Conservation (phyloP, 2,113 vertebrate species). For the Mus spicilegus region DNA sequence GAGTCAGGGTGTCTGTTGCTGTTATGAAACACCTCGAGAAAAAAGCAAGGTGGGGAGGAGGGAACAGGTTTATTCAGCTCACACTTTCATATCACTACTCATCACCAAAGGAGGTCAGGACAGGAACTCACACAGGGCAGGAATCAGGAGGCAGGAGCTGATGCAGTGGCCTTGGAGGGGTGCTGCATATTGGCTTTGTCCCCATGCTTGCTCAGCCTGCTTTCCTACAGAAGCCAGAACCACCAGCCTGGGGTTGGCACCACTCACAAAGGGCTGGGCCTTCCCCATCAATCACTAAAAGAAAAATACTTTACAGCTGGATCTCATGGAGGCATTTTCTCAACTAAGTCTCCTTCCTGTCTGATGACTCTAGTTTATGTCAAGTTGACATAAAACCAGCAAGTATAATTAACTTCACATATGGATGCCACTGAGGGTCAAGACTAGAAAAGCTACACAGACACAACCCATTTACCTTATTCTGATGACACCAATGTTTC, state of each 20-base stretch:
- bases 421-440: not conserved
- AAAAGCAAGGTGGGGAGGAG: not conserved
- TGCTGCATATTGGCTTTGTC: not conserved
- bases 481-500: not conserved
- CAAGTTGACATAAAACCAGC: not conserved
- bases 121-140: not conserved
- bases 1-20: not conserved
- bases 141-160: not conserved
- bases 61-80: not conserved
- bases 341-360: not conserved
- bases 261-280: not conserved
- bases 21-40: not conserved
- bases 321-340: not conserved
- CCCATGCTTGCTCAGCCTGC: not conserved
- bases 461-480: not conserved
- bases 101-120: not conserved
- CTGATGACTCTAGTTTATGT: not conserved
- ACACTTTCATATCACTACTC: not conserved
- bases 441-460: not conserved
- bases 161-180: not conserved
- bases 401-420: not conserved
- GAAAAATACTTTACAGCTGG: not conserved
- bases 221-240: not conserved
- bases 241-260: not conserved
- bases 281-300: not conserved